phyloP scores from a whole-genome alignment of 2,113 vertebrate genomes.

The Proteles cristata region DNA sequence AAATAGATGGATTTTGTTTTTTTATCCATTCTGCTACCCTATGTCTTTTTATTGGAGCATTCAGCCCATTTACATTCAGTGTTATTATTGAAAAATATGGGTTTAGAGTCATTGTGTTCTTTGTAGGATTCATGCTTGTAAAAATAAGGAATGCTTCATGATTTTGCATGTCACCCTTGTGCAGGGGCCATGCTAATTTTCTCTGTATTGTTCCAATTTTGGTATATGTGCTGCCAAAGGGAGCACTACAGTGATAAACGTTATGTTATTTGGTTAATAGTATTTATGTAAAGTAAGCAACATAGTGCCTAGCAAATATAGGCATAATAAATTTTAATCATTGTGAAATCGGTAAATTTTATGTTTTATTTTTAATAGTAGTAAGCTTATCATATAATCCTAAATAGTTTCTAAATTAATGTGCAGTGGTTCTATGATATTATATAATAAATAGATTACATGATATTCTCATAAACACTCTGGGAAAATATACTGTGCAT shows the following conservation, averaged over 20 bases:
- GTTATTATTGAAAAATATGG: no score
- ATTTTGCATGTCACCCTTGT: no score
- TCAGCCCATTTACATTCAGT: no score
- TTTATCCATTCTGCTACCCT: no score
- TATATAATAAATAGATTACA: background rate
- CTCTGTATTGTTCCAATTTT: no score
- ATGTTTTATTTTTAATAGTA: constrained; percentile 12
- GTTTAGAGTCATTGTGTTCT: no score
- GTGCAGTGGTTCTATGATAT: background rate
- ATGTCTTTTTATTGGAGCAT: no score
- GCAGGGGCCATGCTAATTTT: no score
- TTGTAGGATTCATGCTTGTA: no score
- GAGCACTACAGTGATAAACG: background rate
- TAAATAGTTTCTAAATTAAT: background rate
- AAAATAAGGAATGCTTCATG: no score
- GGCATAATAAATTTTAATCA: background rate
- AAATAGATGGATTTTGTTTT: no score
- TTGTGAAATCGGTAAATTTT: background rate
- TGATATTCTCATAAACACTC: background rate
- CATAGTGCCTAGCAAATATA: background rate
- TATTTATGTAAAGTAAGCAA: background rate
- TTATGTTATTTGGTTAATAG: background rate
- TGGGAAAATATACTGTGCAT: background rate
- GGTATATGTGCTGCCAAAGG: no score
- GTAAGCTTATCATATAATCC: background rate